phyloP scores from a whole-genome alignment of 1,140 invertebrate species.

The Prorops nasuta region DNA sequence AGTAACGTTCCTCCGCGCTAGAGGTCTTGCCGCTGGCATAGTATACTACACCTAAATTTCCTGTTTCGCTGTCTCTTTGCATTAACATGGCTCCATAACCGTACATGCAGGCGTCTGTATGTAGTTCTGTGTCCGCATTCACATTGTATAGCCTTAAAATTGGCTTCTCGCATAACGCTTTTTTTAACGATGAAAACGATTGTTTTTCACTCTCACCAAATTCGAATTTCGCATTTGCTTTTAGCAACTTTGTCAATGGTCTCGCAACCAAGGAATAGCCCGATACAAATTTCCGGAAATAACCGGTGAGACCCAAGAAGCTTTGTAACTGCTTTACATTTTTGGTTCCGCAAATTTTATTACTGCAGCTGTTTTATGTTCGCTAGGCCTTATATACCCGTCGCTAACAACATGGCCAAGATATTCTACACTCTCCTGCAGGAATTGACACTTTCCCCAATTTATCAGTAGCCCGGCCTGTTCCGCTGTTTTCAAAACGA shows the following conservation, averaged over 20 bases:
- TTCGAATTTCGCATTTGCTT: not conserved
- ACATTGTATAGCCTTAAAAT: not conserved
- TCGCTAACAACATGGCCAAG: not conserved
- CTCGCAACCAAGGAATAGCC: not conserved
- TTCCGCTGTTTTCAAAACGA: not conserved
- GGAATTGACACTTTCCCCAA: not conserved
- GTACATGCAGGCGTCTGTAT: not conserved
- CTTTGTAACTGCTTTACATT: not conserved
- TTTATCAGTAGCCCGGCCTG: not conserved
- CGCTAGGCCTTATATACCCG: not conserved
- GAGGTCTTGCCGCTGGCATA: not conserved
- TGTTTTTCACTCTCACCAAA: not conserved
- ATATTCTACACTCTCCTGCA: not conserved
- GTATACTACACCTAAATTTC: not conserved
- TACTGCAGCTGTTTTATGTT: not conserved
- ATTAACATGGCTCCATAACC: not conserved
- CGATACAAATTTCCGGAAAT: conserved; percentile 2
- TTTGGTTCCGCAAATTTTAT: not conserved
- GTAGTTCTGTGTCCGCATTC: not conserved
- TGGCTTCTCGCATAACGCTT: not conserved
- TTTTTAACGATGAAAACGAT: not conserved
- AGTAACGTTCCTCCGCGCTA: not conserved
- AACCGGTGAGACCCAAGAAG: conserved; percentile 4
- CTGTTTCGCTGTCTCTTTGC: not conserved
- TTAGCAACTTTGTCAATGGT: not conserved